A percentile compares a stretch with the other conserved stretches of the same genome.
Evolutionary conservation across 2,797 vertebrate species (phyloP).

Genomic region (Luscinia megarhynchos): DNA sequence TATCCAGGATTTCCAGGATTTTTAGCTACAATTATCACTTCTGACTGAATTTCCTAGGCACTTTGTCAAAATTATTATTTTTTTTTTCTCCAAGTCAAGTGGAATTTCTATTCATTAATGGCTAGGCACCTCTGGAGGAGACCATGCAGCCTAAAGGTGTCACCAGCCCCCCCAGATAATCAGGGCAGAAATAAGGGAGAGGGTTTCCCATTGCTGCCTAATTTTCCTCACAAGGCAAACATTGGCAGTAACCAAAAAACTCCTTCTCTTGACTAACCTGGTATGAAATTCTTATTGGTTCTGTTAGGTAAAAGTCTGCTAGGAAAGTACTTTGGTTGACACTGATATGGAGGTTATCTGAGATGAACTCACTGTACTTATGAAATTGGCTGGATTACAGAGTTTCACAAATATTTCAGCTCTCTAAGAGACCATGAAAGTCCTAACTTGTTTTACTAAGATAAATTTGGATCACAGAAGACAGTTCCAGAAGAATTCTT

Average conservation of each 20-base stretch:
- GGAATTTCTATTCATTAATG: background rate
- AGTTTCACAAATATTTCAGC: background rate
- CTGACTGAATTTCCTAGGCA: background rate
- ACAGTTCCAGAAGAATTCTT: background rate
- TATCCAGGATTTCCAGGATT: background rate
- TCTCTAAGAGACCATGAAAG: background rate
- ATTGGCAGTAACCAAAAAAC: background rate
- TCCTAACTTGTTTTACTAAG: background rate
- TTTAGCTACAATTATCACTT: background rate
- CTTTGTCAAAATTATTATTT: background rate
- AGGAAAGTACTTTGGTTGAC: background rate
- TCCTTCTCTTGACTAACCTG: background rate
- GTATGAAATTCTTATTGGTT: background rate
- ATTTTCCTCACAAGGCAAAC: background rate
- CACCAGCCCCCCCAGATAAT: background rate
- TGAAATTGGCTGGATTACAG: background rate
- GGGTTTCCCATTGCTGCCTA: background rate
- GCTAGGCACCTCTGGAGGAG: background rate
- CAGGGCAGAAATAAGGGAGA: background rate
- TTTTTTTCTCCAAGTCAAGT: rapidly evolving
- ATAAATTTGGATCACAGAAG: background rate
- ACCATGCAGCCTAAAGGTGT: background rate
- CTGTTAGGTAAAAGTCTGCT: background rate
- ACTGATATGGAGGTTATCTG: background rate
- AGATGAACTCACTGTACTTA: background rate